These are phyloP conservation scores for Melanogrammus aeglefinus DNA, from an alignment of 2,797 vertebrate genomes.

Conservation along the genomic window DNA sequence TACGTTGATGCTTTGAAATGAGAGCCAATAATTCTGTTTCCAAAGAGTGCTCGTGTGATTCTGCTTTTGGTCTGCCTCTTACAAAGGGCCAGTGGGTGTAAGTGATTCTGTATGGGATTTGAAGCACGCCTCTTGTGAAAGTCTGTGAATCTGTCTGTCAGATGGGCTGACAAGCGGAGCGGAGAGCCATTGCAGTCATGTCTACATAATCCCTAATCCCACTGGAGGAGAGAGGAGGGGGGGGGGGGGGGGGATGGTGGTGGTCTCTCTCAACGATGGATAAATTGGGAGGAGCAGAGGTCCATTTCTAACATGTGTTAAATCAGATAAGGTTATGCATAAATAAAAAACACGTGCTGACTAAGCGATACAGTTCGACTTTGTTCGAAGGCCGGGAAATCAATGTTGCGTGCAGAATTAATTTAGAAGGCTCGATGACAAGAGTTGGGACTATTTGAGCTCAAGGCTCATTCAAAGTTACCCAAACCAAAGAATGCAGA, in stretches of 20 bases:
- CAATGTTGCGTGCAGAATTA: not conserved
- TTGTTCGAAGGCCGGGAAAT: not conserved
- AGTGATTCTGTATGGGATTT: conserved; percentile 13
- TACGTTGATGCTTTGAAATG: not conserved
- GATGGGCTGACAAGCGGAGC: conserved; percentile 48
- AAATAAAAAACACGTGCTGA: not conserved
- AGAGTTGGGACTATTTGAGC: too few species aligned
- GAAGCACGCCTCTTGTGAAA: conserved; percentile 23
- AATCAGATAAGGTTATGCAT: too few species aligned
- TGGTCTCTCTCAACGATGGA: too few species aligned
- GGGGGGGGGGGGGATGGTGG: too few species aligned
- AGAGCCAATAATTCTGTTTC: too few species aligned
- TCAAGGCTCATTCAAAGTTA: not conserved
- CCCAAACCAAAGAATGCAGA: too few species aligned
- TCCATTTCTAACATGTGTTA: too few species aligned
- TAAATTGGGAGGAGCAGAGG: too few species aligned
- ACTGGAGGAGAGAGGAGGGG: conserved; percentile 10
- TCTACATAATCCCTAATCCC: conserved; percentile 53
- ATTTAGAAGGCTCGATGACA: not conserved
- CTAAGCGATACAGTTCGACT: not conserved
- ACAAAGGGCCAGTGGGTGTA: not conserved
- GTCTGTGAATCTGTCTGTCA: conserved; percentile 43
- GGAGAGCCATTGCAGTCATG: conserved; percentile 47
- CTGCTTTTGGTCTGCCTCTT: too few species aligned
- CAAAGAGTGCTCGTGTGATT: too few species aligned